Evolutionary conservation across 2,113 vertebrate genomes (phyloP), one percentile per base, ranked within the genome.

Genomic region (Larimichthys polyactis): DNA sequence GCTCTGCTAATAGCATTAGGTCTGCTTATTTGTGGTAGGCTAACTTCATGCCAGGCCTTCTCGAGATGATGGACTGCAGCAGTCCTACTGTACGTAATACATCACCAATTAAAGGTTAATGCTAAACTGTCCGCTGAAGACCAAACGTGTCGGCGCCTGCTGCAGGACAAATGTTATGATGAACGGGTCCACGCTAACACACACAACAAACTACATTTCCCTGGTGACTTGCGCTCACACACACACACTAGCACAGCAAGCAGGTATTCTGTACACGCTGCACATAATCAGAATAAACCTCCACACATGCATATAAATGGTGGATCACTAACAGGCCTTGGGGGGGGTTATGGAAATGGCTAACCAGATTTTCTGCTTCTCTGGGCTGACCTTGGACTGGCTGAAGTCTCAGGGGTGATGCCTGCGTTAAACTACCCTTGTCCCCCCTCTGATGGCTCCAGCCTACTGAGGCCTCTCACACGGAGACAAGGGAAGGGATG

Each of bases 31-130:
- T 81, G 71, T 3, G 29, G 46, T 70, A 59, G n/a, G 67, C 69
- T 79, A 77, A 86, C 69, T 76, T 76, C 77, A 78, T 85, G 83
- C 81, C 29, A 78, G 67, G 75, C 79, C 75, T 69, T 87, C 85
- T 89, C 32, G 40, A 91, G 84, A 84, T 89, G 89, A 94, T 82
- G 73, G 85, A 77, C 78, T 54, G 57, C 84, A 75, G 46, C 1
- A 0, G 65, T 69, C 63, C 22, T 69, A 51, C 75, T 63, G 59
- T 55, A 77, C 63, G 82, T 86, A 95, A 95, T 95, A 91, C 82
- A 91, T 96, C 82, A 95, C 63, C 87, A n/a, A 95, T 95, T 94
- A 84, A 78, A 88, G 79, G 94, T 94, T 95, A 95, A 95, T 93
- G 70, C 81, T 60, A 76, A 95, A 94, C 87, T 73, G 48, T 80